phyloP scores from a whole-genome alignment of 2,888 invertebrate species.

The Polydrusus cervinus region DNA sequence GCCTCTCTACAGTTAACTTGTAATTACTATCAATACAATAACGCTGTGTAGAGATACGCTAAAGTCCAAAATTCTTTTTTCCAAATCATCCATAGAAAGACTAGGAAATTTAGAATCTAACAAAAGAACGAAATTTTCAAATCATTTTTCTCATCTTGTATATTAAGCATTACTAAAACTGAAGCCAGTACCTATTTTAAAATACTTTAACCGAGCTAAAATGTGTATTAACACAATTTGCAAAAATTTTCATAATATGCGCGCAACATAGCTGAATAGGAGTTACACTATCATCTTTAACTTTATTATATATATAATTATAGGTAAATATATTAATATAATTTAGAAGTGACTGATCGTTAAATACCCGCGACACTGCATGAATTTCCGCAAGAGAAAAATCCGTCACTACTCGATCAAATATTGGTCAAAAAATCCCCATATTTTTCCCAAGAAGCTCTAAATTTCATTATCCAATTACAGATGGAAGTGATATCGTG shows the following conservation, averaged over 20 bases:
- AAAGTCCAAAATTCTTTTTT: not conserved
- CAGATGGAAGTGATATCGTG: too few relatives aligned
- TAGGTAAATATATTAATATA: not conserved
- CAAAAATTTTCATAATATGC: not conserved
- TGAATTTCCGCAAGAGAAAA: slow-evolving; percentile 1
- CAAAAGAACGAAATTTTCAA: not conserved
- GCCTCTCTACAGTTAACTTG: not conserved
- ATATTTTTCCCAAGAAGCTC: not conserved
- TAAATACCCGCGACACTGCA: not conserved
- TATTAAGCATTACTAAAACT: not conserved
- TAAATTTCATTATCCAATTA: not conserved
- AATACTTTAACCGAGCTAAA: not conserved
- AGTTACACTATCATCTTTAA: not conserved
- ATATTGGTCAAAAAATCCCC: not conserved
- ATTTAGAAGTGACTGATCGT: not conserved
- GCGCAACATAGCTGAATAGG: slow-evolving; percentile 1
- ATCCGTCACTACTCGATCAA: slow-evolving; percentile 2
- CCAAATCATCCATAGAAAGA: not conserved
- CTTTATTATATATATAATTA: not conserved
- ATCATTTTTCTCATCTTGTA: not conserved
- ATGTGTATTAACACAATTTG: not conserved
- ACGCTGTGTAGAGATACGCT: not conserved
- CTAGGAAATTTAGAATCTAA: slow-evolving; percentile 3
- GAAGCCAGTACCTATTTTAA: not conserved
- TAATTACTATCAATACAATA: not conserved